phyloP scores from a whole-genome alignment of 2,888 invertebrate genomes.

The Cataglyphis altisquamis region DNA sequence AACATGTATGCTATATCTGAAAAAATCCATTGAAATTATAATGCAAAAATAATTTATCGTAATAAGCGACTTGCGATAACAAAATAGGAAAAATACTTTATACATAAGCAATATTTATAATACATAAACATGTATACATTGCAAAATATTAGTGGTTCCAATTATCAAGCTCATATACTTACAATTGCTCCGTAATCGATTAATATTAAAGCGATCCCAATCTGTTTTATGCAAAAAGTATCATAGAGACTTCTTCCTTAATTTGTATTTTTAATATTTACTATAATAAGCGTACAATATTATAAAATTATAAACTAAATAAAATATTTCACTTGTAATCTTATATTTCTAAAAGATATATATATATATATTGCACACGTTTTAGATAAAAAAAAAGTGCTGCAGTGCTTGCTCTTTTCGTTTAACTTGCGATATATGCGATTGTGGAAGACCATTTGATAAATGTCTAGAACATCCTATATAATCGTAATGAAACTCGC shows the following conservation, averaged over 20 bases:
- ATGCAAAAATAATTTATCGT: neutral
- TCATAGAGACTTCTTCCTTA: neutral
- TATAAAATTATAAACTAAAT: neutral
- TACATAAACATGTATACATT: neutral
- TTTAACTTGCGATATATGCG: neutral
- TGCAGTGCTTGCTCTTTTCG: neutral
- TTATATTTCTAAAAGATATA: neutral
- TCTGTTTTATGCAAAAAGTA: neutral
- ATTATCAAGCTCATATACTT: conserved; percentile 27
- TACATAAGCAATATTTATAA: neutral
- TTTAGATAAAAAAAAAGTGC: neutral
- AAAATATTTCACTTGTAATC: neutral
- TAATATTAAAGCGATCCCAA: neutral
- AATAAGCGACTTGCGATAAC: neutral
- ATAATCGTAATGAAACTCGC: neutral
- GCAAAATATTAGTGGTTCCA: neutral
- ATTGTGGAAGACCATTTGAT: neutral
- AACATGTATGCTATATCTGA: neutral
- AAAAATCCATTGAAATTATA: neutral
- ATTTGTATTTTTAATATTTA: neutral
- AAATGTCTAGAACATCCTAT: neutral
- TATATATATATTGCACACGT: neutral
- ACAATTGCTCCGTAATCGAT: neutral
- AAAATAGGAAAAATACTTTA: neutral
- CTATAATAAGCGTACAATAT: neutral